Conservation (phyloP, 2,113 vertebrate genomes). For the Charina bottae region DNA sequence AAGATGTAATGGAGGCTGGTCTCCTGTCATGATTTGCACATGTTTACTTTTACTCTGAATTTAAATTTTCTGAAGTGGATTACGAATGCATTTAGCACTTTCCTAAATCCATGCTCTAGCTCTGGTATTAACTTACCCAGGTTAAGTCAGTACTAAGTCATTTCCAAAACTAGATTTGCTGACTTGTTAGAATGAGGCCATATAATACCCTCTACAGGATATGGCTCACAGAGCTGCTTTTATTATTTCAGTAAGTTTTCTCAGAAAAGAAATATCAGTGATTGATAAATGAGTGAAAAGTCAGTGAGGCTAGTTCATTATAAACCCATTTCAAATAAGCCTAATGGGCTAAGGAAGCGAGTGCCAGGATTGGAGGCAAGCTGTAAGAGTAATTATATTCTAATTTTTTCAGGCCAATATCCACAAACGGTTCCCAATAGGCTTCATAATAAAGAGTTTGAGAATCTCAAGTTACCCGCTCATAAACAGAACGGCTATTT, state of each 20-base stretch:
- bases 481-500: background rate
- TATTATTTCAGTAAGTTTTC: background rate
- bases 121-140: background rate
- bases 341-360: conserved; percentile 39
- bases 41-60: conserved; percentile 36
- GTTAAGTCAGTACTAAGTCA: background rate
- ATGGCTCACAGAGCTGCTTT: background rate
- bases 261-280: background rate
- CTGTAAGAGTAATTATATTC: background rate
- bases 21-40: conserved; percentile 28
- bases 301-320: background rate
- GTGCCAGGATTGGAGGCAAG: conserved; percentile 1
- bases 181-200: background rate
- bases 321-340: background rate
- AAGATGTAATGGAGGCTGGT: conserved; percentile 21
- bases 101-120: background rate
- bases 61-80: conserved; percentile 16
- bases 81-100: conserved; percentile 60
- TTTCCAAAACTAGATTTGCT: background rate
- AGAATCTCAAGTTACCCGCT: background rate
- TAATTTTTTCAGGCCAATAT: background rate
- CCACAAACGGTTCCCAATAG: background rate
- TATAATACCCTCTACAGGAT: background rate
- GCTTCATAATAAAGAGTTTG: background rate
- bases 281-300: conserved; percentile 6